These are phyloP conservation scores for Episyrphus balteatus DNA, from an alignment of 1,140 invertebrate genomes.

Conservation along the genomic window DNA sequence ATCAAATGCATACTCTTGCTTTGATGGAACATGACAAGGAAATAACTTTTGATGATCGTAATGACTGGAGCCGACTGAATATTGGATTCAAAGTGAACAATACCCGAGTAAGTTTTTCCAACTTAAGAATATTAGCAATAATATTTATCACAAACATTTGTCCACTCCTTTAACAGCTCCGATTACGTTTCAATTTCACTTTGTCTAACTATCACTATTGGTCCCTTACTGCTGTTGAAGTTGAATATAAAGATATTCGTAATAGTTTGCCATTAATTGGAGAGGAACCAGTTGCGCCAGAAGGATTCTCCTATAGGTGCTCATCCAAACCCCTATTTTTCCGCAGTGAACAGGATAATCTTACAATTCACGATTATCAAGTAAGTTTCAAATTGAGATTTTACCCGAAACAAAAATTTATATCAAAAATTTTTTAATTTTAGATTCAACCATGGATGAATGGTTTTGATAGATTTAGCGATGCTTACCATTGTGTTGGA, in stretches of 20 bases:
- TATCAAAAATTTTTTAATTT: conserved; percentile 7
- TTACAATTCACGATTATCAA: conserved; percentile 39
- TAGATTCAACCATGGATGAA: conserved; percentile 46
- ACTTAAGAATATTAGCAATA: no score
- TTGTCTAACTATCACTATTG: conserved; percentile 37
- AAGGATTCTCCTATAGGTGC: conserved; percentile 42
- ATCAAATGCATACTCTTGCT: conserved; percentile 12
- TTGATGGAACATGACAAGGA: conserved; percentile 25
- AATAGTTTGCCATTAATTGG: conserved; percentile 23
- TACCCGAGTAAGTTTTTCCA: conserved; percentile 19
- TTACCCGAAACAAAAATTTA: not conserved
- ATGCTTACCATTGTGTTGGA: conserved; percentile 75
- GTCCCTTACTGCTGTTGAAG: conserved; percentile 42
- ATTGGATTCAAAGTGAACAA: conserved; percentile 23
- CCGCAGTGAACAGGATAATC: conserved; percentile 32
- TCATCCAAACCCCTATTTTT: conserved; percentile 38
- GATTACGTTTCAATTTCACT: conserved; percentile 26
- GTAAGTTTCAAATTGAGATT: conserved; percentile 14
- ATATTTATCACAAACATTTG: not conserved
- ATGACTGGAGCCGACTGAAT: conserved; percentile 20
- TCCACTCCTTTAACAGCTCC: not conserved
- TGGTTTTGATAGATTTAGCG: conserved; percentile 45
- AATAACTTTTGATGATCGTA: conserved; percentile 31
- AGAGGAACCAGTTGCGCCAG: conserved; percentile 36
- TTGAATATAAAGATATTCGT: conserved; percentile 30